Base-by-base conservation (phyloP, 2,888 invertebrate genomes). In the Lutraria lutraria region DNA sequence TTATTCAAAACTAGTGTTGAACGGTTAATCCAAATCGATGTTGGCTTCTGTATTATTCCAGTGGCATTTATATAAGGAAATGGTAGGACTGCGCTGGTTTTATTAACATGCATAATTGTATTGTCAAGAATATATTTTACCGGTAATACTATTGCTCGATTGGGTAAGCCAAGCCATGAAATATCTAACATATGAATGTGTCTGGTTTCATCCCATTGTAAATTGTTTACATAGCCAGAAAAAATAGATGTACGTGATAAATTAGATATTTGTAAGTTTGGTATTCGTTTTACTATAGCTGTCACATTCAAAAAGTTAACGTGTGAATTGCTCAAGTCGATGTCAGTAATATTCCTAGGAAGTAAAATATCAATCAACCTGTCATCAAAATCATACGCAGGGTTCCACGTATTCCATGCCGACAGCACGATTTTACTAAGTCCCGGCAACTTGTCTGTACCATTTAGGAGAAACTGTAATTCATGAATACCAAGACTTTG, bases 301-400 rank as follows among this genome's bases (percentile, higher is more conserved):
- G 83, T 83, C 31, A 83, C 8, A 43, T 83, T 83, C 0, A 63
- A 1, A 10, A 83, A 34, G 21, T 0, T 19, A 31, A 83, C 63
- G 15, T 34, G 31, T 12, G 68, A 60, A 29, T n/a, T 43, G 63
- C 63, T 83, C 13, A 83, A 0, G n/a, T 83, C 83, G 19, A 83
- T 34, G 13, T 31, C 15, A 0, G 83, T 83, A 8, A 83, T 83
- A 63, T 83, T 63, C 31, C 83, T 31, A 0, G 81, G 81, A 19
- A 81, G 29, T 12, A 81, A 13, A 8, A 25, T 13, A n/a, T n/a
- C n/a, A n/a, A n/a, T n/a, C n/a, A n/a, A n/a, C n/a, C n/a, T n/a
- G n/a, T n/a, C n/a, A n/a, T n/a, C n/a, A n/a, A n/a, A n/a, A n/a
- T n/a, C n/a, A n/a, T n/a, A n/a, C n/a, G n/a, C n/a, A n/a, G n/a